Conservation (phyloP, 2,797 vertebrate genomes). For the Scolopax rusticola region DNA sequence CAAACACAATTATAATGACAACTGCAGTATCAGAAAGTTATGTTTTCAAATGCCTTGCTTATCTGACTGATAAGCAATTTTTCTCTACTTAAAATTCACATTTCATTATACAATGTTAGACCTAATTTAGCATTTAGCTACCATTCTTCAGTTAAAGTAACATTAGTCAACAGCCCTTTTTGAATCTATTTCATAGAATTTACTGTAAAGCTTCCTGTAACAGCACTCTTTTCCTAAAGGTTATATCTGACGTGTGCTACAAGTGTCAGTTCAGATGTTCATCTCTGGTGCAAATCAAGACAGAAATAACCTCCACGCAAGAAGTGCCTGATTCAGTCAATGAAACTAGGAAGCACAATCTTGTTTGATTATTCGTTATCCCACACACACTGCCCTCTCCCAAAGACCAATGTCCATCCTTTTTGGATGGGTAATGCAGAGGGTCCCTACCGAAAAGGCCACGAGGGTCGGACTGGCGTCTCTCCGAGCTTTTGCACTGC, state of each 20-base stretch:
- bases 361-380: background rate
- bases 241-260: background rate
- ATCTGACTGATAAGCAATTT: background rate
- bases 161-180: background rate
- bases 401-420: background rate
- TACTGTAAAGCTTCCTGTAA: background rate
- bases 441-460: constrained; percentile 86
- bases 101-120: background rate
- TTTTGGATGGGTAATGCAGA: rapidly evolving
- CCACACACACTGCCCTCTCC: background rate
- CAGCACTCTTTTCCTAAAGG: background rate
- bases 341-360: background rate
- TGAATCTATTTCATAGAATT: background rate
- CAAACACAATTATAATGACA: background rate
- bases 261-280: background rate
- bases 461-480: constrained; percentile 87
- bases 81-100: background rate
- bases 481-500: constrained; percentile 81
- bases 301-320: rapidly evolving
- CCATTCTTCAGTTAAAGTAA: background rate
- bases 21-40: background rate
- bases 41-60: background rate
- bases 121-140: background rate
- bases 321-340: rapidly evolving
- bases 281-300: background rate